Evolutionary conservation across 2,113 vertebrate genomes (phyloP), one percentile per base, ranked within the genome.

Genomic region (Illadopsis cleaveri): DNA sequence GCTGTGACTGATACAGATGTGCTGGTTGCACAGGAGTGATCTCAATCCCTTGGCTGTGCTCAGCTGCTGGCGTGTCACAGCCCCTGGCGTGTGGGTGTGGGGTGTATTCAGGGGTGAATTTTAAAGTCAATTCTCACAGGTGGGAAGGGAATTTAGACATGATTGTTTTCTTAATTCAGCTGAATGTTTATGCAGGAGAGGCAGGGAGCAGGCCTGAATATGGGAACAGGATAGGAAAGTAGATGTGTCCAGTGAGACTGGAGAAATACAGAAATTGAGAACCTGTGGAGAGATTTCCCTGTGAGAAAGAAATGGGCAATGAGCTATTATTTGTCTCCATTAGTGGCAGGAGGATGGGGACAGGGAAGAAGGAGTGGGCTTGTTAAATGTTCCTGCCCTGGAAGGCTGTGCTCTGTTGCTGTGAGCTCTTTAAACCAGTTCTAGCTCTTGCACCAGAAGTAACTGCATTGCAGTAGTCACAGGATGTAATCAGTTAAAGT

Each of bases 381-480:
- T 54, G 61, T 61, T n/a, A 31, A 73, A 48, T 65, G 33, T 54
- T n/a, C 81, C 38, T 90, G 70, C 40, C 77, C 65, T 81, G 92
- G 77, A 3, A 12, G 53, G 11, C n/a, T 80, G 72, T 72, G 44
- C 57, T 86, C 27, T 38, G 47, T 31, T 95, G 91, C 76, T 89
- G 37, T 53, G 71, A 91, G 86, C 75, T 95, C 69, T 80, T 92
- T 66, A 89, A 89, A 92, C 77, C 82, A 47, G 38, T 83, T 95
- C 44, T 51, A 66, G 66, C 42, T 89, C 84, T 96, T 82, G 93
- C 90, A 95, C 94, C 82, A 97, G 58, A 42, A 91, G 83, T 22
- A 68, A 28, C 94, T 97, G 96, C 96, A 96, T 96, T 97, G 95
- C 94, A 95, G 81, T 58, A 54, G 57, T 76, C 6, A 6, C 68